Evolutionary conservation across 2,797 vertebrate genomes (phyloP), one percentile per base, ranked within the genome.

Genomic region (Ibycter americanus): DNA sequence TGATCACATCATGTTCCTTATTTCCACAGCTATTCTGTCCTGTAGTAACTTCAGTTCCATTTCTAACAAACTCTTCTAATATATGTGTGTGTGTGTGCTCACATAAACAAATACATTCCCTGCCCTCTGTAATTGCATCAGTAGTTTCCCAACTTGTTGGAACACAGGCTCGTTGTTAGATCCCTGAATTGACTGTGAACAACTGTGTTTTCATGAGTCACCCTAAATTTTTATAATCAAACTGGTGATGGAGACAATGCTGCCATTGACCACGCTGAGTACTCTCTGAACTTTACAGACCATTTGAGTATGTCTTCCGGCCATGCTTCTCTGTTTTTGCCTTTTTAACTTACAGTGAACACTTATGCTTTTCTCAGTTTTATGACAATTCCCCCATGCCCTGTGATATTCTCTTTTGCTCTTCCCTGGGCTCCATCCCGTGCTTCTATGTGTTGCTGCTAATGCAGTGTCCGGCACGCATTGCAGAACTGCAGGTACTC

Each of bases 161-260:
- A 94, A 96, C 87, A 95, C 76, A 89, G 65, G 56, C 91, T 94
- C 0, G 2, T 92, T 96, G 89, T 94, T 92, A 78, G 55, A 21
- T 71, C 68, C 49, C 61, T 88, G 91, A 89, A 74, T 4, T 74
- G 92, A 72, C 87, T 78, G 71, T 63, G 91, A 87, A 89, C 82
- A 93, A 95, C 59, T 95, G 72, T 78, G 82, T 94, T 96, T 94
- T 97, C 95, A 83, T 78, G 96, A 91, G 72, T 52, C 84, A 81
- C 71, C 89, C 91, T 91, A 95, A 95, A 91, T 89, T 82, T 91
- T 93, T 93, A 12, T 87, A 92, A 87, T 86, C 92, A 65, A 94
- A 74, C 67, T 86, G 38, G 49, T 74, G 58, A n/a, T n/a, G 56
- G 65, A 81, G 79, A 93, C 87, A 95, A 83, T 74, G 92, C 72